Base-by-base conservation (phyloP, 2,797 vertebrate genomes). In the Periparus ater region DNA sequence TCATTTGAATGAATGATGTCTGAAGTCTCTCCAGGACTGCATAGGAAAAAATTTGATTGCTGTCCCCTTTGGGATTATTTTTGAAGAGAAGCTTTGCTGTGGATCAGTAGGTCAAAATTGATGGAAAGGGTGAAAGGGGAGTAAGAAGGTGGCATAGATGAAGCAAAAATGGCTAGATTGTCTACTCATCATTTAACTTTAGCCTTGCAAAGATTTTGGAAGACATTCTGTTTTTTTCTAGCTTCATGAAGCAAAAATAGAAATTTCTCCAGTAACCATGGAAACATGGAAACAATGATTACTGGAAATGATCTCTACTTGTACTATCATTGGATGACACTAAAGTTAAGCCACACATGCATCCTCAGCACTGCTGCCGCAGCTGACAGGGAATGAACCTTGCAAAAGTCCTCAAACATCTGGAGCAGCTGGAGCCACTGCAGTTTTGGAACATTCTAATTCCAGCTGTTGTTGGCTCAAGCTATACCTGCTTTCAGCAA, bases 271-370 rank as follows among this genome's bases (percentile, higher is more conserved):
- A 62, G 86, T 96, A 88, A 83, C 89, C 82, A 93, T 92, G 90
- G 88, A 81, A 95, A 95, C 72, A 62, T 6, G 76, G 71, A 93
- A 96, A 95, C 67, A 96, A 79, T 47, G 54, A 67, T 55, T 79
- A 73, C 72, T 84, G 80, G 76, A 91, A 95, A 86, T 72, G 60
- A 86, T 82, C 51, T 42, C 27, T 75, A 60, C 63, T 85, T 85
- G 55, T 53, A 32, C 47, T 88, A 53, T 57, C 2, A 9, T 20
- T 51, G 54, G 58, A 48, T 44, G 65, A 73, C 38, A 92, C 13
- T 53, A 20, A 85, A 88, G 22, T 66, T 68, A 62, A 93, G 54
- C 40, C 61, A 51, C 38, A 45, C 2, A 0, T 13, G 53, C n/a
- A 36, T 62, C 70, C 23, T 83, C 47, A 76, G 75, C 40, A 74